Evolutionary conservation across 2,797 vertebrate species (phyloP), one percentile per base, ranked within the genome.

Genomic region (Tiaroga cobitis): DNA sequence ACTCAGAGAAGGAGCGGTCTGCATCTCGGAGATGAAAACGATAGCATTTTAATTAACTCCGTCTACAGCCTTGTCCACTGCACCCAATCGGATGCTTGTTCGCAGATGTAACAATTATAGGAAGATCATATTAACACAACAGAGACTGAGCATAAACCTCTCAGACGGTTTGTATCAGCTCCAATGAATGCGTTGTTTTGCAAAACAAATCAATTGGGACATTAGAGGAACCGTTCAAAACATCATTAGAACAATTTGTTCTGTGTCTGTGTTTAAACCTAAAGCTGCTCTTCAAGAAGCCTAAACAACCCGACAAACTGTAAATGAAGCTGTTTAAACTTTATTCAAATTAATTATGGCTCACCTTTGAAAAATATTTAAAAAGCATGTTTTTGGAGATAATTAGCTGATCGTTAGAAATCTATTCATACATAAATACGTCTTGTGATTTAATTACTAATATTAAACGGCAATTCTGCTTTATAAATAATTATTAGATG

Each of bases 11-110:
- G 18, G 13, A 87, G 34, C 37, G 32, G 61, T 26, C 59, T 80
- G 83, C 37, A 77, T 82, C 51, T 26, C 46, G 61, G 56, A 83
- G 88, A 89, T 90, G 87, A 77, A 73, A 80, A 85, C 80, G 87
- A 89, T 90, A 86, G 83, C 56, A 61, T 89, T 87, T 89, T 91
- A 91, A 91, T 91, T 91, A 89, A 87, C 68, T 87, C 79, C 49
- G 24, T 61, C 82, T 89, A 77, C 80, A 76, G 78, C 80, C 13
- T 19, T 46, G 76, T 86, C 88, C 84, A 49, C 70, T 26, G 63
- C 72, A 54, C 85, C 56, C 70, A 81, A 80, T 75, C 59, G 43
- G 32, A 79, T 87, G 86, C 88, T 89, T 89, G 79, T 90, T 89
- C 84, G 83, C 78, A 82, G 84, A 87, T 88, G 86, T 61, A 80